Evolutionary conservation across 1,140 invertebrate species (phyloP).

Genomic region (Drosophila bipectinata): DNA sequence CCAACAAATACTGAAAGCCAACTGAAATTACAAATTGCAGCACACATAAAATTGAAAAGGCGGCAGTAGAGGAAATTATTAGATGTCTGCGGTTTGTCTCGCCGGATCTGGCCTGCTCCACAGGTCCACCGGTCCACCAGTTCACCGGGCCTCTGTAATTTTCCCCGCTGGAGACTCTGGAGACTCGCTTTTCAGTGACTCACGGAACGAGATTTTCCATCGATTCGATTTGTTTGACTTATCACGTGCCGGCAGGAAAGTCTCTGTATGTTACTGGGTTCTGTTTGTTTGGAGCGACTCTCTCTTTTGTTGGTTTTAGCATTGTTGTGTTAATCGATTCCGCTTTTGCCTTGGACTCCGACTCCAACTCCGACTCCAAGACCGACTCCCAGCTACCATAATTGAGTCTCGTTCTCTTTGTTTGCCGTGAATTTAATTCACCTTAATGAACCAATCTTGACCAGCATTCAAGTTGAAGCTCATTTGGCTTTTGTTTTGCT

Average conservation of each 20-base stretch:
- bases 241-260: slow-evolving; percentile 51
- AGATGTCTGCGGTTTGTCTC: slow-evolving; percentile 68
- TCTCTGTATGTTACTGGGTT: slow-evolving; percentile 54
- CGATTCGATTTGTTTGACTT: slow-evolving; percentile 20
- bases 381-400: slow-evolving; percentile 26
- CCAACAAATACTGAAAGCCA: slow-evolving; percentile 11
- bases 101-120: slow-evolving; percentile 22
- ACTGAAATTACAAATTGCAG: slow-evolving; percentile 45
- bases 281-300: slow-evolving; percentile 20
- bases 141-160: slow-evolving; percentile 18
- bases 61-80: slow-evolving; percentile 62
- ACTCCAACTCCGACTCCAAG: slow-evolving; percentile 1
- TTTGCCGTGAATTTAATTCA: slow-evolving; percentile 55
- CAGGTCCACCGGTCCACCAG: slow-evolving; percentile 6
- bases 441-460: slow-evolving; percentile 61
- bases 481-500: slow-evolving; percentile 36
- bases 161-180: slow-evolving; percentile 3
- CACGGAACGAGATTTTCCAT: slow-evolving; percentile 30
- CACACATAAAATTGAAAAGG: slow-evolving; percentile 19
- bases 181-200: slow-evolving; percentile 44
- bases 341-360: slow-evolving; percentile 49
- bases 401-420: slow-evolving; percentile 54
- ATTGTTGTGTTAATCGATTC: slow-evolving; percentile 65
- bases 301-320: slow-evolving; percentile 56
- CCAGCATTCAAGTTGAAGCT: slow-evolving; percentile 16